Evolutionary conservation across 2,888 invertebrate species (phyloP), one percentile per base, ranked within the genome.

Genomic region (Fragum sueziense): DNA sequence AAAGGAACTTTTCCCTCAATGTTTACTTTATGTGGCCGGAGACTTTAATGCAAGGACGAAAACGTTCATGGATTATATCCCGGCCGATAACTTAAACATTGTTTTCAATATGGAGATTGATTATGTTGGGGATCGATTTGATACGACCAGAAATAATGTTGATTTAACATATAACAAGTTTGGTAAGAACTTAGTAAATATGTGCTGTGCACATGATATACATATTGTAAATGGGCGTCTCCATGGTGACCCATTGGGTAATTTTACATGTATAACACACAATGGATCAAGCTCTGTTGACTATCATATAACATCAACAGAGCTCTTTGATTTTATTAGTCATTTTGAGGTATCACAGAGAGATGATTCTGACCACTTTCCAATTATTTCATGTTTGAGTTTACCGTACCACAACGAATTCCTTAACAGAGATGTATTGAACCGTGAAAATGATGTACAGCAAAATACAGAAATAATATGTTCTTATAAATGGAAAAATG

Each of bases 11-110:
- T 68, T 37, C 11, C 68, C 41, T 6, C 25, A 68, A 11, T 41
- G 27, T 41, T 68, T 22, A 37, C 41, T 68, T 20, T 68, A 37
- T 17, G 22, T 27, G 34, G 68, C 41, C 22, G 68, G 41, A 2
- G 68, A 68, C 17, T n/a, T 68, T 68, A 68, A 68, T 37, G 68
- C 68, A 41, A 1, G 68, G 25, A 68, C 41, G 3, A 68, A 68
- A 41, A 41, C 27, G 14, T 22, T 68, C 22, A 22, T 37, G 14
- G 41, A 68, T n/a, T 68, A 68, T 25, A 68, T 41, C 2, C 68
- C 68, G 27, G 33, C 68, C 20, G 68, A 68, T 17, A 68, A 68
- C 25, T 47, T 68, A 14, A n/a, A 41, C 41, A 2, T 27, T 3
- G 25, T 57, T n/a, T 57, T 57, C 25, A 9, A 57, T 57, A 57